Evolutionary conservation across 64 coral and sea anemone species (phyloP).

Genomic region (Actinia tenebrosa): DNA sequence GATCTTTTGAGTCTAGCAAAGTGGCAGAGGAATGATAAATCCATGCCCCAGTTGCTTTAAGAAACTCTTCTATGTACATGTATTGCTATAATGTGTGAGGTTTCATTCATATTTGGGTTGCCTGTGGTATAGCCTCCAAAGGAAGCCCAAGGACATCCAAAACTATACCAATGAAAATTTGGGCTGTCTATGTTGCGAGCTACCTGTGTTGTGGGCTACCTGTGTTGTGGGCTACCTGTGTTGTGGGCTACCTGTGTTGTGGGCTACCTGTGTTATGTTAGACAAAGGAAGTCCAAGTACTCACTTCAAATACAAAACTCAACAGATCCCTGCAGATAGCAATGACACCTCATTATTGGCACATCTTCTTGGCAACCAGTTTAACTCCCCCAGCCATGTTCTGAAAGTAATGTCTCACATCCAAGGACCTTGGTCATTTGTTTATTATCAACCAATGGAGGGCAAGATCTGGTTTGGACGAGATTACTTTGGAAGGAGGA

Average conservation of each 20-base stretch:
- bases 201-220: no score
- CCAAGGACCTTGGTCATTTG: conserved; percentile 83
- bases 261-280: no score
- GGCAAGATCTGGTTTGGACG: conserved; percentile 86
- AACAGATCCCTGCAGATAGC: not conserved
- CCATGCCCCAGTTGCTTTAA: no score
- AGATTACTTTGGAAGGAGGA: conserved; percentile 89
- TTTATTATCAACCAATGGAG: conserved; percentile 75
- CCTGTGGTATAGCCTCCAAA: no score
- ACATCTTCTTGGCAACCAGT: not conserved
- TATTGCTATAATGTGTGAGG: not conserved
- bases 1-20: no score
- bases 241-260: no score
- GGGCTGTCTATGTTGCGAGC: no score
- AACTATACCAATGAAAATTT: no score
- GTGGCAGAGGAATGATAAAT: no score
- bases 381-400: not conserved
- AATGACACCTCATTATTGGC: conserved; percentile 2
- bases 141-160: no score
- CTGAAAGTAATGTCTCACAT: conserved; percentile 38
- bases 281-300: not conserved
- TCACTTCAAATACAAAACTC: not conserved
- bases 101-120: no score
- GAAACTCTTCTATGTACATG: not conserved
- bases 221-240: no score